Evolutionary conservation across 2,113 vertebrate species (phyloP).

Genomic region (Oxyruncus cristatus): DNA sequence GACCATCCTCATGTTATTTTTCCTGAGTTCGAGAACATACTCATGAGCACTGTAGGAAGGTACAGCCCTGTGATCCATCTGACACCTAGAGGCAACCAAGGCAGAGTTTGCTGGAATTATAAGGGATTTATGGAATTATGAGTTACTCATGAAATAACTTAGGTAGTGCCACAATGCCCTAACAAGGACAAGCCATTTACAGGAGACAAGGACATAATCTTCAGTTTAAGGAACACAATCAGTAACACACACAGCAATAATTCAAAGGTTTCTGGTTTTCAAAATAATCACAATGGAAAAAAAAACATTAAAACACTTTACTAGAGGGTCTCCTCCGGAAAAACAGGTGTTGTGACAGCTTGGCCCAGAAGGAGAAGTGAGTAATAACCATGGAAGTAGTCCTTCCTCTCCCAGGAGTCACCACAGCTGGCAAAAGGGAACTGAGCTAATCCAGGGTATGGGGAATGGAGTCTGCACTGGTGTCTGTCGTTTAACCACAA

Average conservation of each 20-base stretch:
- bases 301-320: neutral
- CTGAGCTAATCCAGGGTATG: neutral
- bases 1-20: neutral
- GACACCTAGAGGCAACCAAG: neutral
- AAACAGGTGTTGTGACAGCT: neutral
- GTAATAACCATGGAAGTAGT: neutral
- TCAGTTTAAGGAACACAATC: neutral
- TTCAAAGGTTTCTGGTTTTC: neutral
- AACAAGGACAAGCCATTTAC: neutral
- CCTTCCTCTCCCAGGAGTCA: neutral
- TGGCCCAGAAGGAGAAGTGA: slow-evolving; percentile 18
- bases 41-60: neutral
- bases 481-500: neutral
- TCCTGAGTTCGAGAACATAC: neutral
- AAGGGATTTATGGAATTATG: neutral
- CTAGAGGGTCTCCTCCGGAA: neutral
- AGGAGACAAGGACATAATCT: neutral
- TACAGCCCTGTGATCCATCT: neutral
- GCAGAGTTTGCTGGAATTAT: neutral
- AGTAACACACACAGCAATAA: neutral
- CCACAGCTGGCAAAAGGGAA: slow-evolving; percentile 5
- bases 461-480: neutral
- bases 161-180: neutral
- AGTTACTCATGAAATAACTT: neutral
- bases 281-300: neutral